A percentile compares a stretch with the other conserved stretches of the same genome.
These are phyloP conservation scores for Condylura cristata DNA, from an alignment of 2,113 vertebrate genomes.

Conservation along the genomic window DNA sequence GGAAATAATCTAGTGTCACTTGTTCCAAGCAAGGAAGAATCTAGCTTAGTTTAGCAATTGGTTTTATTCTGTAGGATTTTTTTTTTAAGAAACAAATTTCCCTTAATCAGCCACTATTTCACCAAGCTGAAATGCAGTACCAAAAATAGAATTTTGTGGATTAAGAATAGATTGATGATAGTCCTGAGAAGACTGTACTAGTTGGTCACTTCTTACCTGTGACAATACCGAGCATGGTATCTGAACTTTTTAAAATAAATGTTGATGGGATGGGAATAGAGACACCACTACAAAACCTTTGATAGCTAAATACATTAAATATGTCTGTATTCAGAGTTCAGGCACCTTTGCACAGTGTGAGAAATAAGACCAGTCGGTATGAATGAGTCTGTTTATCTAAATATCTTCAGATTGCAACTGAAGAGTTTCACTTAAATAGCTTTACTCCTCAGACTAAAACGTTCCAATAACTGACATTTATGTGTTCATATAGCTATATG, in stretches of 20 bases:
- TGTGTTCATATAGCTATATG: neutral
- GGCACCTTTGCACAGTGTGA: neutral
- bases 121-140: neutral
- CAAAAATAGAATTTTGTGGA: neutral
- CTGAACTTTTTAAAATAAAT: neutral
- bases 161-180: neutral
- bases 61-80: neutral
- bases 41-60: neutral
- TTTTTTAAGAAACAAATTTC: conserved; percentile 5
- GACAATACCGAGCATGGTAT: neutral
- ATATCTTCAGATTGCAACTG: neutral
- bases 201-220: neutral
- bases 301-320: neutral
- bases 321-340: neutral
- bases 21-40: neutral
- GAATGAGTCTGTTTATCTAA: neutral
- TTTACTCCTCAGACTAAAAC: neutral
- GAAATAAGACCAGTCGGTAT: neutral
- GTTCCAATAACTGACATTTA: neutral
- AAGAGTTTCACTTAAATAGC: neutral
- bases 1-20: neutral
- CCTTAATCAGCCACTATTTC: neutral
- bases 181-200: neutral
- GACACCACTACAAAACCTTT: neutral
- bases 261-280: neutral